Evolutionary conservation across 2,888 invertebrate species (phyloP).

Genomic region (Limnephilus lunatus): DNA sequence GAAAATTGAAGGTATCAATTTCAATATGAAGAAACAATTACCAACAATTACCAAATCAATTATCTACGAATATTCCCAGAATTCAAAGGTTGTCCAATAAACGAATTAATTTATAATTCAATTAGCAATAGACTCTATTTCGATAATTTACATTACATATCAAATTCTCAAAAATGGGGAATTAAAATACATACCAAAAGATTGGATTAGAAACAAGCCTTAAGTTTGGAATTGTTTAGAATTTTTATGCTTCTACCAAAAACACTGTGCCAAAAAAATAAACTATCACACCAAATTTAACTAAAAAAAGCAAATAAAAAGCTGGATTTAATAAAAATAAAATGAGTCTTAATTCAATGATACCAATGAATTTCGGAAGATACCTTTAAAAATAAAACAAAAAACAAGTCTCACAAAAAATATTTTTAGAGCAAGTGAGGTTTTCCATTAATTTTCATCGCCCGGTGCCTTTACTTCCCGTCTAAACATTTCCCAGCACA

Average conservation of each 20-base stretch:
- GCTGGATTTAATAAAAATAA: neutral
- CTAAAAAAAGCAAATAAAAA: too few species aligned
- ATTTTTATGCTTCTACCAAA: neutral
- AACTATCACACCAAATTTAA: accelerated
- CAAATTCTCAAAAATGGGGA: too few species aligned
- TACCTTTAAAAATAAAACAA: neutral
- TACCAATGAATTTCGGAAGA: neutral
- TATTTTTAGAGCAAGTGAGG: neutral
- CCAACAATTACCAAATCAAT: neutral
- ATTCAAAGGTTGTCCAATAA: neutral
- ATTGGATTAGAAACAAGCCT: neutral
- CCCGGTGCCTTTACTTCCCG: neutral
- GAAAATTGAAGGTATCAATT: too few species aligned
- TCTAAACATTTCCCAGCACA: neutral
- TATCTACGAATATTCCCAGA: neutral
- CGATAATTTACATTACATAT: too few species aligned
- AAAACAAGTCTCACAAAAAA: neutral
- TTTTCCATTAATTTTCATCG: neutral
- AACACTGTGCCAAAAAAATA: neutral
- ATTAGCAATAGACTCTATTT: neutral
- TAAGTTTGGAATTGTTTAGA: neutral
- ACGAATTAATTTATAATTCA: neutral
- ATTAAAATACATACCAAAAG: neutral
- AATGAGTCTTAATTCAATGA: neutral
- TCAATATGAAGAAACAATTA: too few species aligned